Conservation (phyloP, 1,140 invertebrate species). For the Brachionus sp. region DNA sequence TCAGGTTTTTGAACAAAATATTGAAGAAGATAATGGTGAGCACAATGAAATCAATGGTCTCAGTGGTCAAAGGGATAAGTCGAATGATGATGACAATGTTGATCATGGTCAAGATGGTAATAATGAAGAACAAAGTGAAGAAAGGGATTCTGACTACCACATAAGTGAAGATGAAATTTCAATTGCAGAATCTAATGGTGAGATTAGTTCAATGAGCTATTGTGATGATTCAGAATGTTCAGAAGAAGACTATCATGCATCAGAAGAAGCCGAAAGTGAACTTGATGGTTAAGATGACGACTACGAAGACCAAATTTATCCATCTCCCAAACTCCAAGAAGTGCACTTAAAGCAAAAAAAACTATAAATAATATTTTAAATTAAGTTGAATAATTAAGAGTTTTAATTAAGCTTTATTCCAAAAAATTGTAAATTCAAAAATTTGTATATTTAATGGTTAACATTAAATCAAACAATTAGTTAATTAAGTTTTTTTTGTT, state of each 20-base stretch:
- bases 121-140: background rate
- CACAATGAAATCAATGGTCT: background rate
- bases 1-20: background rate
- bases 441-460: too few species aligned
- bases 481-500: too few species aligned
- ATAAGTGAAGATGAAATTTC: background rate
- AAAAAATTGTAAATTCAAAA: too few species aligned
- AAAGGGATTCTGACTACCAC: background rate
- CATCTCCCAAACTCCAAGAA: background rate
- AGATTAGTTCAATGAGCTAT: background rate
- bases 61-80: background rate
- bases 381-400: background rate
- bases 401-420: background rate
- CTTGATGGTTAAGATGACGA: background rate
- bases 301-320: background rate
- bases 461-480: too few species aligned
- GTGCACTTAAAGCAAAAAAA: background rate
- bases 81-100: background rate
- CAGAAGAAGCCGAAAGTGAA: background rate
- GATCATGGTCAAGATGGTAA: background rate
- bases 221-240: background rate
- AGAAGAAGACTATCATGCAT: background rate
- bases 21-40: background rate
- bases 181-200: background rate
- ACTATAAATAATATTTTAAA: background rate